Base-by-base conservation (phyloP, 2,113 vertebrate species). In the Coturnix japonica region DNA sequence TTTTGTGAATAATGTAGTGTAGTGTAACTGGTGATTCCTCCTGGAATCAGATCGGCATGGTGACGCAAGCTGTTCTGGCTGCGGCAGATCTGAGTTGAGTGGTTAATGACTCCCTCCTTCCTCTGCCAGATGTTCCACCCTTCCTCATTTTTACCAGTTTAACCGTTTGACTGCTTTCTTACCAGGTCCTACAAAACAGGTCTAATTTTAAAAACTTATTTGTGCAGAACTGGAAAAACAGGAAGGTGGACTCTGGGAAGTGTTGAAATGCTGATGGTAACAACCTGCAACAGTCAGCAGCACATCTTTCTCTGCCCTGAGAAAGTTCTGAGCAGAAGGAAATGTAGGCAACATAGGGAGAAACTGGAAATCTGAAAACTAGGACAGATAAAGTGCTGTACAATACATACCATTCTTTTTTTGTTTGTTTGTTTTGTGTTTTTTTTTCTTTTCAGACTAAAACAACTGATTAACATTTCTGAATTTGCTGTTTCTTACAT, bases 121-220 rank as follows among this genome's bases (percentile, higher is more conserved):
- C 46, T 74, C 89, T 88, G 91, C 91, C 86, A 94, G 80, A 51
- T 60, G 56, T 86, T 95, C 89, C 80, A 81, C 86, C 95, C 89
- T 91, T 94, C 61, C 77, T 90, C 73, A 83, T 14, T 73, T 75
- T 73, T 89, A 70, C 80, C 89, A 86, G 43, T 51, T 83, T 65
- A 77, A 83, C 51, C 28, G 25, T 80, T 80, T 69, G 53, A 47
- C 70, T 71, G 46, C 70, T 83, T 9, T 81, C 79, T 86, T 66
- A 81, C 46, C 51, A 26, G 33, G 26, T 66, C 60, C 31, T 73
- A 25, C 47, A 53, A 39, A 70, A 60, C 39, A 31, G 35, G 23
- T 19, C 61, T 65, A 5, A 26, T 57, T 66, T 71, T 43, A 78
- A 81, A 85, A 67, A 15, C 30, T 41, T 1, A 0, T 46, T 41